These are phyloP conservation scores for Thryonomys swinderianus DNA, from an alignment of 2,113 vertebrate genomes.

Conservation along the genomic window DNA sequence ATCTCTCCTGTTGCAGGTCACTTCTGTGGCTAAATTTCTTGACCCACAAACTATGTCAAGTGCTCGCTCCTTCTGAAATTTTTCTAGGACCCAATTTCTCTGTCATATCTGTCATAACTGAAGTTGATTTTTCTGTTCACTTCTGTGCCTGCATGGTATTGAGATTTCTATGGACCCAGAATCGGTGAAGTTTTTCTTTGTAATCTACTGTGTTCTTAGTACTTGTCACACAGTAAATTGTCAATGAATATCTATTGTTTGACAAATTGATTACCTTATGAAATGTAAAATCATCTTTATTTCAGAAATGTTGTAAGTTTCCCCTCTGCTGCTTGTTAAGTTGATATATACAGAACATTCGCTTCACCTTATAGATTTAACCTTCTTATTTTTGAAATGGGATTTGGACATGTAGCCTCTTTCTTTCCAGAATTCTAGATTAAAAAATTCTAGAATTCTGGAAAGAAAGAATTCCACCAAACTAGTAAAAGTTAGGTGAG, in stretches of 20 bases:
- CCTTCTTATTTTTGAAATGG: background rate
- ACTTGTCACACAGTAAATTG: background rate
- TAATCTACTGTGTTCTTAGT: background rate
- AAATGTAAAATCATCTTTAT: background rate
- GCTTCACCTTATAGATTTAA: background rate
- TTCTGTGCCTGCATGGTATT: background rate
- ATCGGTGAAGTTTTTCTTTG: background rate
- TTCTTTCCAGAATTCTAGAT: background rate
- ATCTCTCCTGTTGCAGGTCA: background rate
- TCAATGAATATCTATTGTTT: conserved; percentile 1
- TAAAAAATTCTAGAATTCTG: too few species aligned
- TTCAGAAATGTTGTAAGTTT: background rate
- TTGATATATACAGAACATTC: background rate
- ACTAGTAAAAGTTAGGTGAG: background rate
- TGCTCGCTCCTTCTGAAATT: background rate
- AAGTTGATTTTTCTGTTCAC: background rate
- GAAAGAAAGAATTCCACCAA: too few species aligned
- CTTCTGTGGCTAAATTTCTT: background rate
- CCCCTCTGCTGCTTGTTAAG: background rate
- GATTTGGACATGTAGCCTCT: background rate
- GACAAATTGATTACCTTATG: background rate
- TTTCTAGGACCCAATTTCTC: background rate
- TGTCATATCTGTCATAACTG: background rate
- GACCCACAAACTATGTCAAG: background rate
- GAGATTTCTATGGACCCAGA: background rate